Percentiles rank a stretch among this genome's conserved stretches.
These are phyloP conservation scores for Percina caprodes DNA, from an alignment of 2,113 vertebrate species.

Conservation along the genomic window DNA sequence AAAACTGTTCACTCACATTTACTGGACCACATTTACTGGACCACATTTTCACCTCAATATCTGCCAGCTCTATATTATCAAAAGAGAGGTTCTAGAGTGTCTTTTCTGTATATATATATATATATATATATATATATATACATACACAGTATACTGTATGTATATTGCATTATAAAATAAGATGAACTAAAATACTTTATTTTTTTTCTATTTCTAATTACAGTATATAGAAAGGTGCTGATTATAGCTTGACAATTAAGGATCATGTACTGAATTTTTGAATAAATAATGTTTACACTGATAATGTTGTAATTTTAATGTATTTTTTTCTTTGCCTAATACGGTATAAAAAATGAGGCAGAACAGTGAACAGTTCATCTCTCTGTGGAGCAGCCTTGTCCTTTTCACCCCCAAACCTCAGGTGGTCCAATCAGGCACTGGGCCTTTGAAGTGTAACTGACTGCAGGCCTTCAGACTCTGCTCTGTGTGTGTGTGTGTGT, in stretches of 20 bases:
- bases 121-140: too few relatives aligned
- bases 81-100: background rate
- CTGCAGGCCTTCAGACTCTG: conserved; percentile 45
- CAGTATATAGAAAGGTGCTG: too few relatives aligned
- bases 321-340: conserved; percentile 8
- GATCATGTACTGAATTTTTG: background rate
- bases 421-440: conserved; percentile 68
- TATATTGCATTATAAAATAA: too few relatives aligned
- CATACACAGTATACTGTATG: too few relatives aligned
- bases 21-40: background rate
- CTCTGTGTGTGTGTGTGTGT: background rate
- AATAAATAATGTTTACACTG: conserved; percentile 1
- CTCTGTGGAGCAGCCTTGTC: conserved; percentile 60
- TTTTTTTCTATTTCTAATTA: too few relatives aligned
- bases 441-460: conserved; percentile 69
- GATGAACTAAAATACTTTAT: too few relatives aligned
- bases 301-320: background rate
- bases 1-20: conserved; percentile 4
- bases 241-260: background rate
- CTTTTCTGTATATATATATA: too few relatives aligned
- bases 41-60: background rate
- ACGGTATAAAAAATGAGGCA: conserved; percentile 33
- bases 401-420: conserved; percentile 65
- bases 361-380: conserved; percentile 40
- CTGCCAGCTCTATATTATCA: background rate